Base-by-base conservation (phyloP, 2,113 vertebrate species). In the Paradisaea rubra region DNA sequence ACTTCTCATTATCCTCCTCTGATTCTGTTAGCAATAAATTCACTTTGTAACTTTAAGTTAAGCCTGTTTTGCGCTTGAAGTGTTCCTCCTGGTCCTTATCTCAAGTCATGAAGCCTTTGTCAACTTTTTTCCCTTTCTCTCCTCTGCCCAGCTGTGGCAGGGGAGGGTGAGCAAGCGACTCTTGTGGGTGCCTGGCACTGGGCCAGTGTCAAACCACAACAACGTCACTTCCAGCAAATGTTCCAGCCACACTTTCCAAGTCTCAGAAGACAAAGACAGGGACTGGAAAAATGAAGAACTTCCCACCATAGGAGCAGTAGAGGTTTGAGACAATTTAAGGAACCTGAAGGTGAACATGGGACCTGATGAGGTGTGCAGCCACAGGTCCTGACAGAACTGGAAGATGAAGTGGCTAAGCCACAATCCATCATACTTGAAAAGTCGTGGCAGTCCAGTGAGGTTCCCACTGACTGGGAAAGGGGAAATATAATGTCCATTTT, bases 311-410 rank as follows among this genome's bases (percentile, higher is more conserved):
- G 24, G 20, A 65, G 4, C 15, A n/a, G 42, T 24, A 41, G 15
- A 49, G 19, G 24, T 57, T 42, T 66, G 60, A 74, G 35, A 57
- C 8, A 49, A 49, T 74, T 41, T 41, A 47, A 39, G 7, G 27
- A 33, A n/a, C n/a, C 28, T n/a, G n/a, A 64, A 47, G n/a, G 23
- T 47, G 23, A 85, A 41, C 19, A 44, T 39, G 12, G 6, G 28
- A 64, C 9, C 6, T 30, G 33, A 59, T 27, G 25, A 59, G 21
- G 31, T 22, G 5, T 66, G 21, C 61, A 50, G 37, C 44, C 44
- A 49, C 0, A 0, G 23, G 23, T 47, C 23, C n/a, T 28, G 23
- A 41, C 7, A 2, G 23, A 56, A n/a, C 19, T n/a, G 49, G 28
- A 28, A 56, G 41, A 64, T 54, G 7, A 47, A 64, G 22, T 17